Base-by-base conservation (phyloP, 2,797 vertebrate genomes). In the Tapera naevia region DNA sequence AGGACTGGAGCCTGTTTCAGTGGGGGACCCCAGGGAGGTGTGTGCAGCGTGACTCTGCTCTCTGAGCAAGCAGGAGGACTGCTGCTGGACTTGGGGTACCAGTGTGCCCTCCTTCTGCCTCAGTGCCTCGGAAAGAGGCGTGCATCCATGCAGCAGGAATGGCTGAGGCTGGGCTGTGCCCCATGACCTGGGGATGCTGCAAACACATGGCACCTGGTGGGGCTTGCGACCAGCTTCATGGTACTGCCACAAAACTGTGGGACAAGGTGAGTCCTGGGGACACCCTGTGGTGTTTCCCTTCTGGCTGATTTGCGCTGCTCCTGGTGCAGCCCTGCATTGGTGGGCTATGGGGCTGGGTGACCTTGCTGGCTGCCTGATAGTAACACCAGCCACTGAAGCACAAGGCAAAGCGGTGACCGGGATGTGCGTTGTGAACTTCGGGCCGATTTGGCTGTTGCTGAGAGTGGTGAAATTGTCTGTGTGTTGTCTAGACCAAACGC, bases 181-280 rank as follows among this genome's bases (percentile, higher is more conserved):
- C 27, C 15, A 3, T 1, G 6, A 46, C 1, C 0, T 1, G 13
- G 53, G 53, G 53, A 33, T 2, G 3, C 22, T 46, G 33, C 80
- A 35, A 0, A 62, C 1, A 3, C 2, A 0, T 7, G 65, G 37
- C 4, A 2, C 27, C 61, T n/a, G 33, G 5, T 51, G 60, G 50
- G 19, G 13, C 0, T 2, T 54, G 33, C 0, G 0, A 4, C 33
- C 4, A 8, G 23, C 25, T 79, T 32, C 2, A 2, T 41, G 19
- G 19, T 37, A 12, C 32, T 66, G 46, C 57, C 78, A 33, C 1
- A 4, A 27, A 50, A 41, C 67, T 56, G 18, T 0, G 0, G 28
- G 9, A 12, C 41, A 7, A 30, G 11, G 2, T 1, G 3, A 65
- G 56, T 83, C 30, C 24, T 4, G 10, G 12, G 35, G 13, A 39